phyloP scores from a whole-genome alignment of 2,797 vertebrate genomes.

The Anguilla megastoma region DNA sequence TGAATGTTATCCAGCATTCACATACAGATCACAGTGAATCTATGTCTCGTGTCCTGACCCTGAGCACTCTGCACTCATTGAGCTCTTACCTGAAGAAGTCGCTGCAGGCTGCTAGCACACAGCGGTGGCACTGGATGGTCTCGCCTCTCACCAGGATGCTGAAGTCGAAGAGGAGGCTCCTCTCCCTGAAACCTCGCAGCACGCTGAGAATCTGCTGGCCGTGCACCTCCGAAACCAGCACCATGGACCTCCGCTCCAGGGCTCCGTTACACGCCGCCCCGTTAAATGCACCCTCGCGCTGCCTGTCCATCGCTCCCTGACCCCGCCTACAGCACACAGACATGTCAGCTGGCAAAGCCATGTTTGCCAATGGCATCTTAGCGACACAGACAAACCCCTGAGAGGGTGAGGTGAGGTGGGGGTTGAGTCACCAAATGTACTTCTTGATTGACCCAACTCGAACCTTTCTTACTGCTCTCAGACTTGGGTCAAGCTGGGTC shows the following conservation, averaged over 20 bases:
- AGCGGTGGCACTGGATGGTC: conserved; percentile 90
- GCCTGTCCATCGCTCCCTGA: conserved; percentile 66
- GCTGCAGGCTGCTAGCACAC: conserved; percentile 92
- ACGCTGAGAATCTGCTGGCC: conserved; percentile 85
- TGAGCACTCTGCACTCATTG: background rate
- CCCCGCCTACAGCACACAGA: conserved; percentile 25
- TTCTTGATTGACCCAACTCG: background rate
- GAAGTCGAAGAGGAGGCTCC: conserved; percentile 88
- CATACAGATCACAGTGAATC: background rate
- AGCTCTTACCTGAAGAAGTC: conserved; percentile 90
- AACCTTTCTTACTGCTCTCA: background rate
- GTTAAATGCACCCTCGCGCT: conserved; percentile 46
- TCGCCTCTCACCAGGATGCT: conserved; percentile 83
- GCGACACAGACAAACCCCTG: background rate
- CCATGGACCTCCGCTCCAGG: conserved; percentile 72
- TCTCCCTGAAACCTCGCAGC: conserved; percentile 86
- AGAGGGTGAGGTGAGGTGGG: background rate
- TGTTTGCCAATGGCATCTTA: background rate
- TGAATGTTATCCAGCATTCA: background rate
- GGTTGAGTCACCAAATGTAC: background rate
- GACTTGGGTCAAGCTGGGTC: background rate
- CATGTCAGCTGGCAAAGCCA: background rate
- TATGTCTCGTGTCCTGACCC: background rate
- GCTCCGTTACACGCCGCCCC: conserved; percentile 71
- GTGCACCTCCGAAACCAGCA: conserved; percentile 82